Evolutionary conservation across 2,888 invertebrate species (phyloP), one percentile per base, ranked within the genome.

Genomic region (Tenodera sinensis): DNA sequence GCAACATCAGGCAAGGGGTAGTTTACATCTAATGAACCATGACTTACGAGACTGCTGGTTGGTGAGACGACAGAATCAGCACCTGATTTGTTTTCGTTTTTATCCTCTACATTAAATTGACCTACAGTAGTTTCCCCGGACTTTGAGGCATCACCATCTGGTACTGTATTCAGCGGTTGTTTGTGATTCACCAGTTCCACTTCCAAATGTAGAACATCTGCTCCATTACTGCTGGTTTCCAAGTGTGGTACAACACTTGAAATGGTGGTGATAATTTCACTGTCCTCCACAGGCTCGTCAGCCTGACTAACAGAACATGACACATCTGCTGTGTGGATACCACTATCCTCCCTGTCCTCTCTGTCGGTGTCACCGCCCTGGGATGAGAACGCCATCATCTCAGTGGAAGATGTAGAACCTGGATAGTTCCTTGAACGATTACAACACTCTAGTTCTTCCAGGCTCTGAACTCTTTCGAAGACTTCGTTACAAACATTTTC

Each of bases 281-380:
- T 91, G 85, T 92, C 91, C 83, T 96, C 96, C 88, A 95, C 95
- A 28, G 96, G 95, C 91, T 97, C 96, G 92, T 97, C 97, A 86
- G 96, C 96, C 91, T 97, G 97, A 92, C 95, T 95, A 30, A 95
- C 95, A 54, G 95, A 96, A 91, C 96, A 96, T 28, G 96, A 97
- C 89, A 96, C 97, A 92, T 97, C 96, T 3, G 97, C 97, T 8
- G 97, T 96, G 91, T 97, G 97, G 90, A 97, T 96, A 3, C 96
- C 97, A 90, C 96, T 96, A 92, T 97, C 97, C 93, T 97, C 97
- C 82, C 96, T 95, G 8, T 71, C 54, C 54, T 71, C 54, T 83
- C 96, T 95, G 93, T 96, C 96, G 84, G 95, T 96, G 91, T 96
- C 95, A 90, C 95, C 95, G 90, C 94, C 92, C 89, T 92, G 91